Evolutionary conservation across 1,140 invertebrate genomes (phyloP), one percentile per base, ranked within the genome.

Genomic region (Ectropis grisescens): DNA sequence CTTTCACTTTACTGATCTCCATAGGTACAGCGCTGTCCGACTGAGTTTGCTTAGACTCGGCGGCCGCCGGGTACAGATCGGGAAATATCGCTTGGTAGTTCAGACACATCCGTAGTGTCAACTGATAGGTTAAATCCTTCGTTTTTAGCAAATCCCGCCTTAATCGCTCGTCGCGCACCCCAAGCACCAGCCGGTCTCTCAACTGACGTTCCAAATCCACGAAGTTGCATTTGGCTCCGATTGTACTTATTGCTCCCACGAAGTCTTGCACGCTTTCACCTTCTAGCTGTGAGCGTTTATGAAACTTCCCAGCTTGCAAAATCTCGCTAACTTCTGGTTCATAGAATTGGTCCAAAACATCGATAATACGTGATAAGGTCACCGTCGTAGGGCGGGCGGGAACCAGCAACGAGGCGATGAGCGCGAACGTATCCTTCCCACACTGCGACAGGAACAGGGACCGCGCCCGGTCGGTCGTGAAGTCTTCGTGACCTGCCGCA

Each of bases 311-410:
- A 1, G 45, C 45, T 45, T 53, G 45, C 12, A 48, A 28, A 26
- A 53, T 48, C 42, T 53, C 50, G 12, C 48, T 53, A 14, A 47
- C 37, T 39, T 53, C 41, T 10, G 45, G 45, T 42, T 53, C 45
- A 42, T 41, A 53, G 41, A 53, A 53, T 27, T 31, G 38, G 24
- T 53, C 45, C 29, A 47, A 37, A 31, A 44, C 29, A 14, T 8
- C 6, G 0, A 53, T 1, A 53, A 13, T 26, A 48, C 45, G 6
- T 53, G 29, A 7, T n/a, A 10, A 29, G 47, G 41, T 7, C n/a
- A 8, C 2, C 8, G 3, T 19, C 16, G 38, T 53, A 7, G 45
- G 49, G 2, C 41, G 38, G 12, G 23, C 14, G 11, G 45, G 45
- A 9, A 48, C 41, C 10, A 53, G 19, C 9, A 49, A 30, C 25